A percentile compares a stretch with the other conserved stretches of the same genome.
phyloP scores from a whole-genome alignment of 2,113 vertebrate species.

The Lanius ludovicianus region DNA sequence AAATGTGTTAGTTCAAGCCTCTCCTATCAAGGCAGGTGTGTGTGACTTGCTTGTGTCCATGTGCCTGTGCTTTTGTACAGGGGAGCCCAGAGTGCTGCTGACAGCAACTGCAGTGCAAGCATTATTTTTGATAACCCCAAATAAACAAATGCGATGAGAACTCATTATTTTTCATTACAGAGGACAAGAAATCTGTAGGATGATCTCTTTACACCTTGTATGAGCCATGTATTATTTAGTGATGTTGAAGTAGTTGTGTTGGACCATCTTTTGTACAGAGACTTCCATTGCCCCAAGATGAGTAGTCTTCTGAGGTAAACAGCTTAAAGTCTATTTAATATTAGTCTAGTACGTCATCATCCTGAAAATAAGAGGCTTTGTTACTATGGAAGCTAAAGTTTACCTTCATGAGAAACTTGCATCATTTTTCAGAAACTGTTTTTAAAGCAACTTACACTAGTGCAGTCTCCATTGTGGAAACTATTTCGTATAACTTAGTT shows the following conservation, averaged over 20 bases:
- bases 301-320: not conserved
- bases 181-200: not conserved
- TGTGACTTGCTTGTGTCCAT: not conserved
- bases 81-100: not conserved
- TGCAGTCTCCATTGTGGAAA: not conserved
- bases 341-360: not conserved
- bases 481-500: not conserved
- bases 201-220: not conserved
- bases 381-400: not conserved
- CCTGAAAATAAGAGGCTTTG: not conserved
- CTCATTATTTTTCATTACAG: not conserved
- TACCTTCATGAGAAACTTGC: not conserved
- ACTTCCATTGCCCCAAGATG: not conserved
- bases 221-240: not conserved
- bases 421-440: not conserved
- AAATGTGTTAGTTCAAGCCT: not conserved
- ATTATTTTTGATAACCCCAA: not conserved
- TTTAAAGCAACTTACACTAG: not conserved
- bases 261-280: not conserved
- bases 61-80: not conserved
- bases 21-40: not conserved
- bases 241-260: not conserved
- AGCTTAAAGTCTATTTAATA: not conserved
- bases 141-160: not conserved
- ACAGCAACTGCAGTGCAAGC: not conserved